Evolutionary conservation across 2,113 vertebrate genomes (phyloP).

Genomic region (Pan paniscus): DNA sequence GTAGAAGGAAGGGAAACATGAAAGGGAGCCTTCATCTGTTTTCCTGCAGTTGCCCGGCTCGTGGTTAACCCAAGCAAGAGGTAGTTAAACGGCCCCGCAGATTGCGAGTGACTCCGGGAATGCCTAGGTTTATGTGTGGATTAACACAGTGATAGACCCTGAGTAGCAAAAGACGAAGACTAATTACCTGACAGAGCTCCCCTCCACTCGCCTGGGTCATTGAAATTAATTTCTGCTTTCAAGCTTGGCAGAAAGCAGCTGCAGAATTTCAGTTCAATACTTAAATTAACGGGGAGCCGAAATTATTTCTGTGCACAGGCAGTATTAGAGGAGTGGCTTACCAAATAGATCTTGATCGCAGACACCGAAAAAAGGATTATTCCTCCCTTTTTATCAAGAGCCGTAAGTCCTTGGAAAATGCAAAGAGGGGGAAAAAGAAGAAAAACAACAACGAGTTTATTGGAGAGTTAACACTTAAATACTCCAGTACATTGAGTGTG

Average conservation of each 20-base stretch:
- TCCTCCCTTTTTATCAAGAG: conserved; percentile 83
- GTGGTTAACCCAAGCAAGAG: conserved; percentile 77
- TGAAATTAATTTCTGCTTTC: conserved; percentile 94
- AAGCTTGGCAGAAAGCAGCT: conserved; percentile 90
- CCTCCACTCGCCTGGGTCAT: conserved; percentile 93
- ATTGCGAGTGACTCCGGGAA: conserved; percentile 85
- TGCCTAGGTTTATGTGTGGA: conserved; percentile 92
- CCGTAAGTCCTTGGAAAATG: conserved; percentile 72
- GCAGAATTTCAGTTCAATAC: conserved; percentile 90
- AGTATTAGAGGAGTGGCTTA: conserved; percentile 83
- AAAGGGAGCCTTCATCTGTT: conserved; percentile 74
- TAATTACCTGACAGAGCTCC: conserved; percentile 96
- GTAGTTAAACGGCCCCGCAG: conserved; percentile 85
- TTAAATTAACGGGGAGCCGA: conserved; percentile 90
- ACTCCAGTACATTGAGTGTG: background rate
- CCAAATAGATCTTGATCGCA: conserved; percentile 86
- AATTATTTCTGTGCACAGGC: conserved; percentile 88
- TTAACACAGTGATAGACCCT: conserved; percentile 91
- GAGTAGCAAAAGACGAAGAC: conserved; percentile 94
- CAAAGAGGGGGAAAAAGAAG: conserved; percentile 56
- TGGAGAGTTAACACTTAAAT: conserved; percentile 35
- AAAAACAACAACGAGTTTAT: conserved; percentile 37
- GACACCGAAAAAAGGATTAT: conserved; percentile 79
- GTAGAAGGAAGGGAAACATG: conserved; percentile 80
- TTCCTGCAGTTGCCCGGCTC: conserved; percentile 69